A percentile compares a stretch with the other conserved stretches of the same genome.
phyloP scores from a whole-genome alignment of 1,140 invertebrate species.

The Cardiocondyla obscurior region DNA sequence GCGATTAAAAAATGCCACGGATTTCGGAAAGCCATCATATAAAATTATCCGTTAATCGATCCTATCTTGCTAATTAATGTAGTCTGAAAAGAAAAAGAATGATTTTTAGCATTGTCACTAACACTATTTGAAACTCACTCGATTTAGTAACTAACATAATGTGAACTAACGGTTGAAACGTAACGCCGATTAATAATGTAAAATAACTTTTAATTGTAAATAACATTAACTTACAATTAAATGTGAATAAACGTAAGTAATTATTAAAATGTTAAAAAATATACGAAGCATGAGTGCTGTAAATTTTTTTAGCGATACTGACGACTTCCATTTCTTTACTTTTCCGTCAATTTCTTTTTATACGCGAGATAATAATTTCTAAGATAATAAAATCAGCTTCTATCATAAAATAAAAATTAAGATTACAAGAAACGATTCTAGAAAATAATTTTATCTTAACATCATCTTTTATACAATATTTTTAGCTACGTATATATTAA shows the following conservation, averaged over 20 bases:
- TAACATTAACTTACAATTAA: slow-evolving; percentile 56
- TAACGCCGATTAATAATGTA: slow-evolving; percentile 55
- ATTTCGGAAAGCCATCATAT: slow-evolving; percentile 9
- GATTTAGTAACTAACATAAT: slow-evolving; percentile 53
- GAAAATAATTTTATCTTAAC: slow-evolving; percentile 3
- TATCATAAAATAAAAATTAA: background rate
- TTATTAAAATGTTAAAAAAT: slow-evolving; percentile 23
- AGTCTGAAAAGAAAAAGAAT: slow-evolving; percentile 13
- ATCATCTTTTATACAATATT: background rate
- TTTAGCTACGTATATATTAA: background rate
- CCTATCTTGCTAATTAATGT: slow-evolving; percentile 48
- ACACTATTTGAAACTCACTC: slow-evolving; percentile 25
- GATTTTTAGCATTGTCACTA: slow-evolving; percentile 32
- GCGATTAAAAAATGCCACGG: background rate
- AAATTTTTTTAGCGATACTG: slow-evolving; percentile 3
- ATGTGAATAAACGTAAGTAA: slow-evolving; percentile 47
- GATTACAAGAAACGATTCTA: background rate
- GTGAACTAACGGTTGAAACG: slow-evolving; percentile 55
- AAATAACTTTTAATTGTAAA: slow-evolving; percentile 56
- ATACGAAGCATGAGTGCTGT: slow-evolving; percentile 48
- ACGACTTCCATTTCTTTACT: slow-evolving; percentile 19
- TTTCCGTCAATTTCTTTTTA: background rate
- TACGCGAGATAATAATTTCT: background rate
- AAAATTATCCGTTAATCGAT: slow-evolving; percentile 12
- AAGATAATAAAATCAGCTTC: background rate